A percentile compares a stretch with the other conserved stretches of the same genome.
These are phyloP conservation scores for Bubo blakistoni DNA, from an alignment of 2,113 vertebrate species.

Conservation along the genomic window DNA sequence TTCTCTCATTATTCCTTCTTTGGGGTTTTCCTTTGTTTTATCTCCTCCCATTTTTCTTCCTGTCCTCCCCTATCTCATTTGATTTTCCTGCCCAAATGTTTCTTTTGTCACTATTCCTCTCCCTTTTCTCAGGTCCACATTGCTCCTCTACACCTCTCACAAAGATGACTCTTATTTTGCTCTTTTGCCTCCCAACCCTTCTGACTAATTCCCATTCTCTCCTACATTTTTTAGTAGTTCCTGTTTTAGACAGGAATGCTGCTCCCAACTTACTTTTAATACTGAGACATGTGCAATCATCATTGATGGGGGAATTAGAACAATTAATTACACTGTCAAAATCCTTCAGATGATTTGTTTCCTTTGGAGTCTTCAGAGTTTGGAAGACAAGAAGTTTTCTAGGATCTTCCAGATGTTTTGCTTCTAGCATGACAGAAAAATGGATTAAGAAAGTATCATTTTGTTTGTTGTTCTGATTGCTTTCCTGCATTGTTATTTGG, in stretches of 20 bases:
- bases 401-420: constrained; percentile 31
- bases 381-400: neutral
- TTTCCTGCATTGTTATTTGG: neutral
- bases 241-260: neutral
- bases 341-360: neutral
- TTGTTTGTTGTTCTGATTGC: neutral
- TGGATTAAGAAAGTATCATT: neutral
- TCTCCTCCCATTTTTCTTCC: neutral
- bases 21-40: neutral
- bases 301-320: neutral
- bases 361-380: neutral
- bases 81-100: neutral
- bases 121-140: neutral
- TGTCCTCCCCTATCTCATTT: neutral
- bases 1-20: neutral
- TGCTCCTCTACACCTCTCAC: neutral
- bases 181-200: neutral
- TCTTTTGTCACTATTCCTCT: neutral
- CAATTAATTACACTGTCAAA: neutral
- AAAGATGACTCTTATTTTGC: neutral
- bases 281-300: neutral
- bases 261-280: neutral
- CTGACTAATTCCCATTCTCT: neutral
- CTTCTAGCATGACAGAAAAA: neutral
- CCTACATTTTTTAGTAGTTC: neutral